Percentiles rank a stretch among this genome's conserved stretches.
phyloP scores from a whole-genome alignment of 2,888 invertebrate species.

The Eustalomyia histrio region DNA sequence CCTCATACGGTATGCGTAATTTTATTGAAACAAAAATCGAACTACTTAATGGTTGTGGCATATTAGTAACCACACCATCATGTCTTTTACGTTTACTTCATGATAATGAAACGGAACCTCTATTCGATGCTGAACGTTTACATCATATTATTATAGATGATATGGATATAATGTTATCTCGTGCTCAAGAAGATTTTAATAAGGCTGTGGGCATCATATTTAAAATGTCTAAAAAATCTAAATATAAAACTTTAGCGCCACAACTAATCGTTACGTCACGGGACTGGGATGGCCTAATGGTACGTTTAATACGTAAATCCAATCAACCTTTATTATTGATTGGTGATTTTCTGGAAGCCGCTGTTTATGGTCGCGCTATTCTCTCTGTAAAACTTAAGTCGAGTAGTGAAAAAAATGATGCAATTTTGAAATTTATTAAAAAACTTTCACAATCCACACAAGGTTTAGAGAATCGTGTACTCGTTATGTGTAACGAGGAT shows the following conservation, averaged over 20 bases:
- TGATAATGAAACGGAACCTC: slow-evolving; percentile 76
- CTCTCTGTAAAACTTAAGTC: slow-evolving; percentile 79
- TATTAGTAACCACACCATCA: slow-evolving; percentile 86
- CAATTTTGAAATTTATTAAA: slow-evolving; percentile 80
- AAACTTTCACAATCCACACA: slow-evolving; percentile 75
- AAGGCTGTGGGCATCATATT: slow-evolving; percentile 57
- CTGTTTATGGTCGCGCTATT: slow-evolving; percentile 84
- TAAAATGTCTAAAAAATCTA: slow-evolving; percentile 62
- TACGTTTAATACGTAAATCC: slow-evolving; percentile 78
- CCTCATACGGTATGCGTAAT: slow-evolving; percentile 76
- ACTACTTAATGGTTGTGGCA: slow-evolving; percentile 84
- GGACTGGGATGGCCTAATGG: slow-evolving; percentile 84
- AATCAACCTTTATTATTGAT: slow-evolving; percentile 85
- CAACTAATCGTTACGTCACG: slow-evolving; percentile 83
- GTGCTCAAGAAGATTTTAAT: slow-evolving; percentile 65
- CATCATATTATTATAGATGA: slow-evolving; percentile 86
- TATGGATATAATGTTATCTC: slow-evolving; percentile 82
- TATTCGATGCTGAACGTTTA: slow-evolving; percentile 83
- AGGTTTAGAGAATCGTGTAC: slow-evolving; percentile 79
- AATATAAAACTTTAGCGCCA: slow-evolving; percentile 72
- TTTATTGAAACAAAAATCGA: slow-evolving; percentile 69
- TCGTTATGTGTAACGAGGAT: slow-evolving; percentile 83
- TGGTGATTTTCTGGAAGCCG: slow-evolving; percentile 87
- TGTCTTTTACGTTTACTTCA: slow-evolving; percentile 81
- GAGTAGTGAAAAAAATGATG: slow-evolving; percentile 69